These are phyloP conservation scores for Eupristina koningsbergeri DNA, from an alignment of 1,140 invertebrate genomes.

Conservation along the genomic window DNA sequence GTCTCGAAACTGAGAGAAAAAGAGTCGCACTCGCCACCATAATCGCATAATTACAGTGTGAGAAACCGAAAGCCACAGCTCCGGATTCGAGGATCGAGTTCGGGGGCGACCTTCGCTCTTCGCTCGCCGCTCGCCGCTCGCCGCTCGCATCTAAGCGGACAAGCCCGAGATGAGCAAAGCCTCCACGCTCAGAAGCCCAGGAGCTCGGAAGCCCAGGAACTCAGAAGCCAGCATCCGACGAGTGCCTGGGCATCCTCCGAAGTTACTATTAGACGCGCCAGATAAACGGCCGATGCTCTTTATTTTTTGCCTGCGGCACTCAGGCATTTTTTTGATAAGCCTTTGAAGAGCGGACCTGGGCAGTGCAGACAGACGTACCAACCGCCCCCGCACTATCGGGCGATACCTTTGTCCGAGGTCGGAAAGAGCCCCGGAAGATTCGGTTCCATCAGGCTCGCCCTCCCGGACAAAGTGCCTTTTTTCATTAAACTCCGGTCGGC, in stretches of 20 bases:
- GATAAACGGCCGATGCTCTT: conserved; percentile 15
- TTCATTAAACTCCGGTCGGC: too few relatives aligned
- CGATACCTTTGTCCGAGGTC: neutral
- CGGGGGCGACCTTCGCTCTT: too few relatives aligned
- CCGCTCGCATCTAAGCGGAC: neutral
- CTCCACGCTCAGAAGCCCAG: neutral
- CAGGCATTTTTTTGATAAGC: neutral
- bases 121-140: too few relatives aligned
- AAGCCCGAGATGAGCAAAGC: too few relatives aligned
- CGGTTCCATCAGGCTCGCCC: neutral
- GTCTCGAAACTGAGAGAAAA: too few relatives aligned
- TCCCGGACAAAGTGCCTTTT: too few relatives aligned
- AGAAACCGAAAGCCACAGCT: too few relatives aligned
- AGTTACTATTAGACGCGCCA: conserved; percentile 12
- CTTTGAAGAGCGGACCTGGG: neutral
- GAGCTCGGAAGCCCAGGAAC: too few relatives aligned
- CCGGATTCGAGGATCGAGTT: too few relatives aligned
- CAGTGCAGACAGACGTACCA: neutral
- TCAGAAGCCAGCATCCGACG: neutral
- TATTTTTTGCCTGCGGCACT: neutral
- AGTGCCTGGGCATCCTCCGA: conserved; percentile 3
- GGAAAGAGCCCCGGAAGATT: neutral
- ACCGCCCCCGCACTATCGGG: neutral
- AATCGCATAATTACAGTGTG: too few relatives aligned
- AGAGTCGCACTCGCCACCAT: too few relatives aligned